phyloP scores from a whole-genome alignment of 2,888 invertebrate species.

The Microctonus brassicae region DNA sequence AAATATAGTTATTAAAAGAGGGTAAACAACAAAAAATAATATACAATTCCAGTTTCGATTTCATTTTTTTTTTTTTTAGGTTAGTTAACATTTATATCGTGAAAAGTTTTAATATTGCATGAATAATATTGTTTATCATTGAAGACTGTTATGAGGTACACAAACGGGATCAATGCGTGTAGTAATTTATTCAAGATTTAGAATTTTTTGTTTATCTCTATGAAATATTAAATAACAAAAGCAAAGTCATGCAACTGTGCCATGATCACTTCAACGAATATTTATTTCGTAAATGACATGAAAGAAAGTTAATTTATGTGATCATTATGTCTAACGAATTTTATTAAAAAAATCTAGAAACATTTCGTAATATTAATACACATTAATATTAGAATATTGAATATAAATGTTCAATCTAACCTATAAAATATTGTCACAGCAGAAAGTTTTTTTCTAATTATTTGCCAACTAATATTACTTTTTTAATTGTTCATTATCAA shows the following conservation, averaged over 20 bases:
- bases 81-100: too few relatives aligned
- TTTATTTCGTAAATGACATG: not conserved
- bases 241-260: not conserved
- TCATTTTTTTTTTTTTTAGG: too few relatives aligned
- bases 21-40: slow-evolving; percentile 39
- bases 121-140: slow-evolving; percentile 46
- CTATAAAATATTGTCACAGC: slow-evolving; percentile 42
- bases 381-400: slow-evolving; percentile 8
- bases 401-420: not conserved
- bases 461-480: slow-evolving; percentile 49
- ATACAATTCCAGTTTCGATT: slow-evolving; percentile 13
- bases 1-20: slow-evolving; percentile 30
- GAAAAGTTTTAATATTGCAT: slow-evolving; percentile 32
- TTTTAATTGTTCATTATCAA: slow-evolving; percentile 18
- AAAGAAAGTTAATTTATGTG: not conserved
- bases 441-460: slow-evolving; percentile 45
- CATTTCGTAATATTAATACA: not conserved
- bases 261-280: not conserved
- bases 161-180: slow-evolving; percentile 60
- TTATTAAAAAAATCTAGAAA: not conserved
- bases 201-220: slow-evolving; percentile 21
- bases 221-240: not conserved
- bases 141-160: slow-evolving; percentile 53
- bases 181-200: slow-evolving; percentile 48
- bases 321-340: not conserved